Evolutionary conservation across 2,797 vertebrate species (phyloP), one percentile per base, ranked within the genome.

Genomic region (Paratrypauchen microcephalus): DNA sequence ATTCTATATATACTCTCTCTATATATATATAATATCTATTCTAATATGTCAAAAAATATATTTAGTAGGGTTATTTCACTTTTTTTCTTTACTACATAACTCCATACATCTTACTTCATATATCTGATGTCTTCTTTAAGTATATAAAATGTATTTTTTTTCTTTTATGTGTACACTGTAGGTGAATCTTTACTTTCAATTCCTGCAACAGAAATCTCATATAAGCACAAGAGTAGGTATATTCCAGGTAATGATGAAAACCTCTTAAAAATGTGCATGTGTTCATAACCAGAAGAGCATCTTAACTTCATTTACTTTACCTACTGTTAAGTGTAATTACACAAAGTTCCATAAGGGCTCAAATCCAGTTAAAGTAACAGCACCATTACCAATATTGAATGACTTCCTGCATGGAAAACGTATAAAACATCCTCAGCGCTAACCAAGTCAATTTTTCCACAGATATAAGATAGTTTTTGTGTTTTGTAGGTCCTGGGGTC

Each of bases 251-350:
- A 68, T n/a, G 41, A 76, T 19, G 39, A 77, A 67, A 77, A 21
- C 59, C 64, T 78, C 70, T 68, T 77, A 36, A 73, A 76, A 79
- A 66, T 47, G 6, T 1, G 3, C 39, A 28, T 52, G 52, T 59
- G 54, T 66, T 55, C 9, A n/a, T 67, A 63, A 72, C 79, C 70
- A 45, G 70, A 54, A 75, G 70, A 66, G 24, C 54, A 65, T 68
- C 72, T 76, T 26, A 65, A 68, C 41, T 63, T 56, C 70, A 67
- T 3, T 65, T 26, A n/a, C n/a, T 71, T 74, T 15, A 28, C 36
- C 59, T 36, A 23, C 36, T 45, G 48, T 52, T 71, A 54, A 54
- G 48, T 21, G 26, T 9, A 66, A 28, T 48, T 72, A 67, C 66
- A 56, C 71, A 66, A 16, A 16, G 63, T 6, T 16, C 28, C 39